Evolutionary conservation across 2,888 invertebrate genomes (phyloP).

Genomic region (Agriopis aurantiaria): DNA sequence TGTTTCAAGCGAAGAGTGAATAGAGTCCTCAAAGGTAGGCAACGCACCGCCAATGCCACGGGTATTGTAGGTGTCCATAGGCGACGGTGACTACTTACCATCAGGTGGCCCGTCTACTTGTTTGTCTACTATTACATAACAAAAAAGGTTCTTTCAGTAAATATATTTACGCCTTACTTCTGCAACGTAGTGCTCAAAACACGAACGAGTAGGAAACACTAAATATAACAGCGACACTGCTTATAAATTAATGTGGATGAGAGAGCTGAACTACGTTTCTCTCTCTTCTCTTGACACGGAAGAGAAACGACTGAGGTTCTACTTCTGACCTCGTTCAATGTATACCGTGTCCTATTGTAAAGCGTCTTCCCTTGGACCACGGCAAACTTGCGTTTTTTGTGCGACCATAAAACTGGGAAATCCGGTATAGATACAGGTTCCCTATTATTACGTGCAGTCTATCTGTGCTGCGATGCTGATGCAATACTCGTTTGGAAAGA

Average conservation of each 20-base stretch:
- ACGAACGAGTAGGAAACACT: constrained; percentile 24
- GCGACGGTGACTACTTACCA: no score
- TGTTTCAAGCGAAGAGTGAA: no score
- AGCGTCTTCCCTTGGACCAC: constrained; percentile 36
- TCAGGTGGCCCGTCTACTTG: no score
- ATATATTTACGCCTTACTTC: no score
- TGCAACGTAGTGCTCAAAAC: no score
- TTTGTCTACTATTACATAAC: no score
- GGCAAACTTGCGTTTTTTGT: constrained; percentile 45
- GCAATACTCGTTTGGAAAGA: constrained; percentile 36
- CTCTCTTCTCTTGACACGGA: background rate
- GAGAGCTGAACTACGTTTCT: background rate
- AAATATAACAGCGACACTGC: constrained; percentile 16
- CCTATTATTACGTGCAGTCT: constrained; percentile 44
- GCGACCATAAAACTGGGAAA: constrained; percentile 56
- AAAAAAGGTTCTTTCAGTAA: no score
- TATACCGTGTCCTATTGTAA: background rate
- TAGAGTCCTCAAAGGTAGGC: no score
- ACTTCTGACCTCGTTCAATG: background rate
- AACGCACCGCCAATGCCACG: no score
- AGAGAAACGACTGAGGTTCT: background rate
- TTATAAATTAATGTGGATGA: no score
- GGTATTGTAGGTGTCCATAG: no score
- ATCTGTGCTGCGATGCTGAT: constrained; percentile 29
- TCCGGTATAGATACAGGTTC: constrained; percentile 51